Percentiles rank a stretch among this genome's conserved stretches.
phyloP scores from a whole-genome alignment of 92 coral and sea anemone genomes.

The Montipora capitata region DNA sequence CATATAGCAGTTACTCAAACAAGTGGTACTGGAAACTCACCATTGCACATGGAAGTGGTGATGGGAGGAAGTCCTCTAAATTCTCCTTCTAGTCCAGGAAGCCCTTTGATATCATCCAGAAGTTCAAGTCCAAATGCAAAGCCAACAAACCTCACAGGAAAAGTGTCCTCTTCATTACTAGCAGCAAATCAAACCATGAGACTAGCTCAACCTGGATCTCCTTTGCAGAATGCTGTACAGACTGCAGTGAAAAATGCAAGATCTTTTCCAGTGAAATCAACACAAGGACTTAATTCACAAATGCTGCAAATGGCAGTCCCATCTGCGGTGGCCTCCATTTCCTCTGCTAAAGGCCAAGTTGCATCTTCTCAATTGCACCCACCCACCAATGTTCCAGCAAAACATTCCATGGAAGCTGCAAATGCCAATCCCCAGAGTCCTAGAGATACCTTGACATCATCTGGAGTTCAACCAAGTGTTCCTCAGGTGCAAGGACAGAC shows the following conservation, averaged over 20 bases:
- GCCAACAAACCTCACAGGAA: constrained; percentile 36
- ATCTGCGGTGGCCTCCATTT: constrained; percentile 35
- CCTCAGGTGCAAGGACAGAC: constrained; percentile 18
- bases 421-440: constrained; percentile 25
- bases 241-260: constrained; percentile 29
- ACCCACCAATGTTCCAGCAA: constrained; percentile 9
- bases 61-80: constrained; percentile 44
- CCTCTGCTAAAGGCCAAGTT: constrained; percentile 23
- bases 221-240: constrained; percentile 24
- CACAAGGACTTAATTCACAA: constrained; percentile 30
- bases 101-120: constrained; percentile 54
- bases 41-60: constrained; percentile 25
- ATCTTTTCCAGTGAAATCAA: constrained; percentile 2
- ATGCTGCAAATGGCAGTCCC: constrained; percentile 58
- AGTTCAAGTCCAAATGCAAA: constrained; percentile 57
- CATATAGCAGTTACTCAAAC: constrained; percentile 5
- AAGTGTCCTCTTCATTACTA: constrained; percentile 25
- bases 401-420: constrained; percentile 23
- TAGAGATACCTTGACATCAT: background rate
- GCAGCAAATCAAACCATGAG: constrained; percentile 37
- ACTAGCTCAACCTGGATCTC: constrained; percentile 35
- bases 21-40: background rate
- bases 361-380: constrained; percentile 10
- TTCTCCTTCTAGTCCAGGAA: constrained; percentile 46
- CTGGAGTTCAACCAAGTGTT: constrained; percentile 25